These are phyloP conservation scores for Megaceryle maxima DNA, from an alignment of 2,113 vertebrate genomes.

Conservation along the genomic window DNA sequence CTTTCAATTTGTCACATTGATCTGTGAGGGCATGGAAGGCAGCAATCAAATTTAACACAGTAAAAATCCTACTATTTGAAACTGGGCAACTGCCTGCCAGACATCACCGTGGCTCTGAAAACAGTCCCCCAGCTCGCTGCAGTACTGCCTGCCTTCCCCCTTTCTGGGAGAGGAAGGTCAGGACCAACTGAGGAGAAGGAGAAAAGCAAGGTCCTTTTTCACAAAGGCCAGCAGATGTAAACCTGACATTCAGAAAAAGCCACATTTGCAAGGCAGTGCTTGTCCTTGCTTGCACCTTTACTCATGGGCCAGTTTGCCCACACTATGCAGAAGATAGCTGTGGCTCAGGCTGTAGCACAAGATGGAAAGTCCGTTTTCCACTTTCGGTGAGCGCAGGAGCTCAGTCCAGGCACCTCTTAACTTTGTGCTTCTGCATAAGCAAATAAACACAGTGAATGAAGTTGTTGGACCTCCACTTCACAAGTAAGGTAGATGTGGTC, in stretches of 20 bases:
- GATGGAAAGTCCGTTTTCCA: background rate
- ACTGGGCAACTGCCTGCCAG: background rate
- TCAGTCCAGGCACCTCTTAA: background rate
- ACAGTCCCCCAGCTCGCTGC: background rate
- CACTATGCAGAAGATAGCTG: background rate
- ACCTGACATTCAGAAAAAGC: background rate
- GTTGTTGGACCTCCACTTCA: background rate
- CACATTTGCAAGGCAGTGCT: background rate
- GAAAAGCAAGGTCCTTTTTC: background rate
- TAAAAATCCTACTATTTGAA: background rate
- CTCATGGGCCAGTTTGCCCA: background rate
- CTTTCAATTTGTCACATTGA: background rate
- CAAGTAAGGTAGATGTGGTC: background rate
- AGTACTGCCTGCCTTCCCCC: background rate
- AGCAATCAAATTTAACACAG: background rate
- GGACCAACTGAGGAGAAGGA: background rate
- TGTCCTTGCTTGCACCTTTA: background rate
- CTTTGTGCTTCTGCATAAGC: background rate
- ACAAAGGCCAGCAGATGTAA: background rate
- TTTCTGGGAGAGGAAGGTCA: background rate
- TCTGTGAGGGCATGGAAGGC: background rate
- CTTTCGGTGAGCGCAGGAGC: background rate
- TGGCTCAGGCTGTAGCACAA: background rate
- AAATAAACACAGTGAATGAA: background rate
- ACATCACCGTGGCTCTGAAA: background rate